These are phyloP conservation scores for Halcyon badia DNA, from an alignment of 2,797 vertebrate species.

Conservation along the genomic window DNA sequence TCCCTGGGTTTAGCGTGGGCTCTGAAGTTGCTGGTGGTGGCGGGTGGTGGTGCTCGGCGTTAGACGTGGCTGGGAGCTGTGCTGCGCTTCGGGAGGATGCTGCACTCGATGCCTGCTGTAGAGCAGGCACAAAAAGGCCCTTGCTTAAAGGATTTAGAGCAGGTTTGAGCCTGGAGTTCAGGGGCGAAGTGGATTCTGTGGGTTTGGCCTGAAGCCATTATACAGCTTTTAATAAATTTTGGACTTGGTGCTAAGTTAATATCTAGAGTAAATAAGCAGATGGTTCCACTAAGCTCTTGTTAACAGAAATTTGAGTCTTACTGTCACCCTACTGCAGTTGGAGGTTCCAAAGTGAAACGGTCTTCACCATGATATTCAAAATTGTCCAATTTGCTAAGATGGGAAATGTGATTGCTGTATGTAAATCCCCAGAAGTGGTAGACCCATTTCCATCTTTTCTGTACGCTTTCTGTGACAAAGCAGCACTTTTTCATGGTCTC, in stretches of 20 bases:
- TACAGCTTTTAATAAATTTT: not conserved
- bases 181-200: not conserved
- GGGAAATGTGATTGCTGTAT: not conserved
- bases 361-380: not conserved
- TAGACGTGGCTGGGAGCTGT: not conserved
- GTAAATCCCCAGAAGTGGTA: not conserved
- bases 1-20: not conserved
- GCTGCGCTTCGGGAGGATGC: rapidly evolving
- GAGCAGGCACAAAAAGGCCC: not conserved
- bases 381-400: not conserved
- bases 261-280: conserved; percentile 10
- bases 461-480: rapidly evolving
- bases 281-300: not conserved
- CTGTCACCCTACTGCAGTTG: not conserved
- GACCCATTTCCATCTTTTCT: too few relatives aligned
- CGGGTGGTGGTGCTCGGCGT: not conserved
- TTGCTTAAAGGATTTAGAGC: not conserved
- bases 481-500: not conserved
- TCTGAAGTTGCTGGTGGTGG: not conserved
- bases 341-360: not conserved
- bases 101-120: not conserved
- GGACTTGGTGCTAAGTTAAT: not conserved
- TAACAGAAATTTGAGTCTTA: not conserved
- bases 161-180: not conserved
- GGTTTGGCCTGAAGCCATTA: not conserved